These are phyloP conservation scores for Danio jaintianensis DNA, from an alignment of 2,797 vertebrate genomes.

Conservation along the genomic window DNA sequence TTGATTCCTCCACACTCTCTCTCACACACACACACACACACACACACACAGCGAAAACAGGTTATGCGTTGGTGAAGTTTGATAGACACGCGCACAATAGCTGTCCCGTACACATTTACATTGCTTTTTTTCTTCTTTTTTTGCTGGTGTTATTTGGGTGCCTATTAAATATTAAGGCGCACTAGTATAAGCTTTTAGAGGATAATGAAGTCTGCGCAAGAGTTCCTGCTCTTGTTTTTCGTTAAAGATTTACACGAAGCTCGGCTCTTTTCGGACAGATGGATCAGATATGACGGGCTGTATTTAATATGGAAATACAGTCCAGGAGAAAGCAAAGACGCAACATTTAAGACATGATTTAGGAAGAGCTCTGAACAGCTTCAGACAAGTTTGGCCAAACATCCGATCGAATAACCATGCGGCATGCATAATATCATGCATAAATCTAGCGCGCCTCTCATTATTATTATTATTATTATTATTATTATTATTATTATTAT, in stretches of 20 bases:
- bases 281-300: conserved; percentile 55
- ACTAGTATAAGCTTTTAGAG: conserved; percentile 82
- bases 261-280: conserved; percentile 68
- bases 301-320: conserved; percentile 18
- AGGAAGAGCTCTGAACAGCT: neutral
- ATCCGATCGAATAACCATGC: conserved; percentile 15
- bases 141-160: conserved; percentile 75
- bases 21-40: conserved; percentile 20
- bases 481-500: too few relatives aligned
- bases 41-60: conserved; percentile 24
- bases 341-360: conserved; percentile 10
- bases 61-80: conserved; percentile 60
- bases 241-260: conserved; percentile 80
- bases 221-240: conserved; percentile 79
- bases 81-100: conserved; percentile 70
- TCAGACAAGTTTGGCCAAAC: conserved; percentile 17
- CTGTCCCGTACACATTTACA: conserved; percentile 72
- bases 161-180: conserved; percentile 80
- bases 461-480: neutral
- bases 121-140: conserved; percentile 72
- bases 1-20: conserved; percentile 37
- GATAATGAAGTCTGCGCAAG: conserved; percentile 75
- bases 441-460: neutral
- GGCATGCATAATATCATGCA: neutral
- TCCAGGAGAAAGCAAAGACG: conserved; percentile 8